Evolutionary conservation across 37 sponge, comb jelly and placozoan species (phyloP).

Genomic region (Aplysina aerophoba): DNA sequence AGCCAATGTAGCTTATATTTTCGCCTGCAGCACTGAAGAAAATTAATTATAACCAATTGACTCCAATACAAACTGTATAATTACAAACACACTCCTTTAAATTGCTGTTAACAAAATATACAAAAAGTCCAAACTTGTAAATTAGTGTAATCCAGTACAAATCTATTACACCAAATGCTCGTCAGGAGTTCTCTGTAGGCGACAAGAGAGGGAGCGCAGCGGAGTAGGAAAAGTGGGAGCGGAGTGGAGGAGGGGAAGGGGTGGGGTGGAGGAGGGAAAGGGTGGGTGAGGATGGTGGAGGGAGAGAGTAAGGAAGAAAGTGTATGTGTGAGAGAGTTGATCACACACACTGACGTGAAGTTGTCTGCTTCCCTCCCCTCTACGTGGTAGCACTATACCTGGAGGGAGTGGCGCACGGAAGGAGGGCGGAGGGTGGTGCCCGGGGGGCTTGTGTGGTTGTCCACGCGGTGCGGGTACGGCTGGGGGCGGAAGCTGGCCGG

Average conservation of each 20-base stretch:
- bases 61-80: too few species aligned
- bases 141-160: too few species aligned
- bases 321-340: neutral
- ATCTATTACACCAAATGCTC: too few species aligned
- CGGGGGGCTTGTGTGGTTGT: neutral
- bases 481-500: neutral
- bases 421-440: constrained; percentile 16
- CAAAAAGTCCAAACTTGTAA: too few species aligned
- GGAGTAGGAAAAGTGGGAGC: neutral
- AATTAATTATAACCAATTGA: too few species aligned
- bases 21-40: too few species aligned
- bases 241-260: constrained; percentile 7
- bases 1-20: too few species aligned
- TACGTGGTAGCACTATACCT: neutral
- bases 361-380: too few species aligned
- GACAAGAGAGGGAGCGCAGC: constrained; percentile 9
- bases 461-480: neutral
- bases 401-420: constrained; percentile 2
- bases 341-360: neutral
- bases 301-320: neutral
- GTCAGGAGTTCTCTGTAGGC: too few species aligned
- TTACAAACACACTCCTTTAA: neutral
- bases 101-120: neutral
- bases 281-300: neutral
- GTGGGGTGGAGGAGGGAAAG: neutral